phyloP scores from a whole-genome alignment of 2,113 vertebrate species.

The Tychaedon coryphoeus region DNA sequence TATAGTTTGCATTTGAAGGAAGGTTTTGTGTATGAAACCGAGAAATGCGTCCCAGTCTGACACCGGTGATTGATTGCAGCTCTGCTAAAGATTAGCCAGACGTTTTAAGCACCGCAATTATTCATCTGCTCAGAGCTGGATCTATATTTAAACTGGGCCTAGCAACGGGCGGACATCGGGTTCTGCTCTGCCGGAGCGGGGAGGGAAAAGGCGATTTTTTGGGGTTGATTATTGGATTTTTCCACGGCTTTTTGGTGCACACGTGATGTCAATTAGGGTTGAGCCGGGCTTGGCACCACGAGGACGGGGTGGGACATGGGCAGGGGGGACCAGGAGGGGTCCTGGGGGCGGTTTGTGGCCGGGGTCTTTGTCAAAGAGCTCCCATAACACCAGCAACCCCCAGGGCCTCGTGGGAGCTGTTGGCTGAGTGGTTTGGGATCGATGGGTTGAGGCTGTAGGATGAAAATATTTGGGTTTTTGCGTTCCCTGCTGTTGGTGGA shows the following conservation, averaged over 20 bases:
- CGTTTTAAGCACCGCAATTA: conserved; percentile 67
- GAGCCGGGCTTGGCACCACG: background rate
- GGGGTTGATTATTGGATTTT: background rate
- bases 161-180: background rate
- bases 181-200: background rate
- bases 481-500: background rate
- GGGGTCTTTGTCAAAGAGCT: fast-evolving
- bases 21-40: conserved; percentile 74
- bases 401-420: fast-evolving
- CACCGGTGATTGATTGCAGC: conserved; percentile 76
- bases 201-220: background rate
- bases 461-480: background rate
- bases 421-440: fast-evolving
- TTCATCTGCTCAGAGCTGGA: conserved; percentile 30
- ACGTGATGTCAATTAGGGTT: conserved; percentile 10
- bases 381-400: background rate
- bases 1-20: conserved; percentile 61
- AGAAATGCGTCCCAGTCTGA: conserved; percentile 66
- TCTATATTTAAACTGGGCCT: conserved; percentile 53
- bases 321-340: background rate
- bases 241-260: background rate
- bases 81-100: conserved; percentile 78
- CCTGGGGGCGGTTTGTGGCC: background rate
- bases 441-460: background rate
- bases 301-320: background rate